Base-by-base conservation (phyloP, 2,113 vertebrate species). In the Gorsachius goisagi region DNA sequence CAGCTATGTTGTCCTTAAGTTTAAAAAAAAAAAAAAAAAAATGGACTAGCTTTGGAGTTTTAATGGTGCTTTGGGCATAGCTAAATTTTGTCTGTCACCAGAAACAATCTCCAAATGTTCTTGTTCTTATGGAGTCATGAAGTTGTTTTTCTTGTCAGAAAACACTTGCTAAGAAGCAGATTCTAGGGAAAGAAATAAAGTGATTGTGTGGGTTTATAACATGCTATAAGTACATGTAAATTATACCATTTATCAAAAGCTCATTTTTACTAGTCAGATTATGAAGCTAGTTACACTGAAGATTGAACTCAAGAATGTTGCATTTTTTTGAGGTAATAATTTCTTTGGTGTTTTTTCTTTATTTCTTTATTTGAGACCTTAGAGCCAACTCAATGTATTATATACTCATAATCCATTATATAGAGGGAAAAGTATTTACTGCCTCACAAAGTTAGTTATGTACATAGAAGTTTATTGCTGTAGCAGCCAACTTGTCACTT, bases 131-230 rank as follows among this genome's bases (percentile, higher is more conserved):
- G 26, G 66, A 81, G 35, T 53, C 37, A 32, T 73, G 58, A 72
- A 92, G 39, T 17, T 93, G 60, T 86, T 96, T 84, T 93, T 84
- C 82, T 78, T 93, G 19, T 93, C 71, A 95, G 64, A 89, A 95
- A 92, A 76, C 20, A 58, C 50, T 91, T 66, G 32, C 45, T 62
- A 82, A 92, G 66, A 88, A 85, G 86, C 58, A 91, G 45, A 89
- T 94, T 89, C 17, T 87, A 45, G 86, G 92, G 77, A 80, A 94
- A 90, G 66, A 95, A 94, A 89, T 59, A 80, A 88, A 93, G 92
- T 75, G 72, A 69, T 74, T 75, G 89, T 73, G 96, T 97, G 96
- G 95, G 88, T 86, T 97, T 93, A 58, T 85, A 92, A 69, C n/a
- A 58, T 5, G 2, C 33, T 83, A 32, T 60, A 92, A 96, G 76